Percentiles rank a stretch among this genome's conserved stretches.
phyloP scores from a whole-genome alignment of 2,797 vertebrate species.

The Myotis pilosus region DNA sequence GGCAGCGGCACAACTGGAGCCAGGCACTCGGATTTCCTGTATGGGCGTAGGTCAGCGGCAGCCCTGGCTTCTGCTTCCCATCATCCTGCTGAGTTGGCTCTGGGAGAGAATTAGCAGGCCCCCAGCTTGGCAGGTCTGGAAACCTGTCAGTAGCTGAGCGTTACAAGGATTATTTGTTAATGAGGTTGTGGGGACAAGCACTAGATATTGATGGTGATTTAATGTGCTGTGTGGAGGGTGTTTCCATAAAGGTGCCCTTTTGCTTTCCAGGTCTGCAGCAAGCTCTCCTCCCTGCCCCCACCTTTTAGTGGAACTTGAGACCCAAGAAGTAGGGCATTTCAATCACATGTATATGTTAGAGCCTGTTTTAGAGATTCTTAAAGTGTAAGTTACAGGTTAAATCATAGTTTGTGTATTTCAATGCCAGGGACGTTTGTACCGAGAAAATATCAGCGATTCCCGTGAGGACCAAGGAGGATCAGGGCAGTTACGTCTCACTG shows the following conservation, averaged over 20 bases:
- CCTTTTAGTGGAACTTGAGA: slow-evolving; percentile 26
- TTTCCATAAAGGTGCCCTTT: neutral
- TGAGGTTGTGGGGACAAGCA: neutral
- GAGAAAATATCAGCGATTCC: neutral
- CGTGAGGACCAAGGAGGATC: neutral
- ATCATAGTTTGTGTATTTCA: neutral
- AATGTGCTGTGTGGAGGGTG: neutral
- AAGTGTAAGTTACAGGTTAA: slow-evolving; percentile 27
- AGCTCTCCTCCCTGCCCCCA: neutral
- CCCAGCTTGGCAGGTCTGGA: neutral
- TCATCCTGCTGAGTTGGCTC: neutral
- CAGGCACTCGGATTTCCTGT: neutral
- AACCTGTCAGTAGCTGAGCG: neutral
- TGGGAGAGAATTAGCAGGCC: neutral
- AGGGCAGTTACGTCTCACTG: slow-evolving; percentile 1
- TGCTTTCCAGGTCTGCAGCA: neutral
- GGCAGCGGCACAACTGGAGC: neutral
- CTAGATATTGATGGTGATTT: neutral
- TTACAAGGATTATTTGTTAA: slow-evolving; percentile 35
- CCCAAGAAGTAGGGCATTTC: neutral
- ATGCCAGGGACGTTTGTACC: neutral
- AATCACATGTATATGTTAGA: neutral
- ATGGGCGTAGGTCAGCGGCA: neutral
- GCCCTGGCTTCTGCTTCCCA: neutral
- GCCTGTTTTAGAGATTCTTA: slow-evolving; percentile 26